Percentiles rank a stretch among this genome's conserved stretches.
Conservation (phyloP, 1,140 invertebrate genomes). For the Helicorthomorpha holstii region DNA sequence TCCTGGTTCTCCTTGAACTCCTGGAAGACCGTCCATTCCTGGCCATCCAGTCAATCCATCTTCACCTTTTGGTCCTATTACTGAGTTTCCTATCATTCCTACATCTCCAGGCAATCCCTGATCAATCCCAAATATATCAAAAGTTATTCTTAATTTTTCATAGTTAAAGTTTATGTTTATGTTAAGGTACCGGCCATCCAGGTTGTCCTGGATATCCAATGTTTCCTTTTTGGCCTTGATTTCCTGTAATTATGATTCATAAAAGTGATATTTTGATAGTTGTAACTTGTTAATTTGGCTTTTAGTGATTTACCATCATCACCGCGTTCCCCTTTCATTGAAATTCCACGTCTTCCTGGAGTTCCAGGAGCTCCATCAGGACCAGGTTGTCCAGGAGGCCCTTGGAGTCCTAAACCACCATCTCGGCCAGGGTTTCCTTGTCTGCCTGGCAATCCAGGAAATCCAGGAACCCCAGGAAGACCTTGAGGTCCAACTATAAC, state of each 20-base stretch:
- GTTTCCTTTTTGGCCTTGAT: constrained; percentile 5
- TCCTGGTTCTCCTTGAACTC: constrained; percentile 9
- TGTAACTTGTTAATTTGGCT: too few species aligned
- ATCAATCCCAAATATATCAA: not conserved
- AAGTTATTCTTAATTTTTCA: not conserved
- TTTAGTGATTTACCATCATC: constrained; percentile 33
- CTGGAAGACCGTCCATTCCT: constrained; percentile 6
- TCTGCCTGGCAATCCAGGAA: not conserved
- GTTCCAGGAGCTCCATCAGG: constrained; percentile 20
- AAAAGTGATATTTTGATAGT: too few species aligned
- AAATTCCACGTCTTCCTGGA: constrained; percentile 33
- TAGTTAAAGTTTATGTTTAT: not conserved
- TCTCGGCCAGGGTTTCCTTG: constrained; percentile 9
- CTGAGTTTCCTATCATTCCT: constrained; percentile 40
- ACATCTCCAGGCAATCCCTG: constrained; percentile 24
- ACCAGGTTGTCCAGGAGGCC: constrained; percentile 29
- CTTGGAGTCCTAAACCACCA: constrained; percentile 24
- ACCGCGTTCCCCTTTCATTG: constrained; percentile 51
- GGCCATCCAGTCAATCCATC: constrained; percentile 21
- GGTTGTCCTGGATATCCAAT: constrained; percentile 10
- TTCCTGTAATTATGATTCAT: too few species aligned
- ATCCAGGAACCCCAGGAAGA: constrained; percentile 25
- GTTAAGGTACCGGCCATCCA: constrained; percentile 8
- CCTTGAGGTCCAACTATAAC: constrained; percentile 34
- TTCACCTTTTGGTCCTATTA: constrained; percentile 37